phyloP scores from a whole-genome alignment of 2,888 invertebrate species.

The Chloroclystis v-ata region DNA sequence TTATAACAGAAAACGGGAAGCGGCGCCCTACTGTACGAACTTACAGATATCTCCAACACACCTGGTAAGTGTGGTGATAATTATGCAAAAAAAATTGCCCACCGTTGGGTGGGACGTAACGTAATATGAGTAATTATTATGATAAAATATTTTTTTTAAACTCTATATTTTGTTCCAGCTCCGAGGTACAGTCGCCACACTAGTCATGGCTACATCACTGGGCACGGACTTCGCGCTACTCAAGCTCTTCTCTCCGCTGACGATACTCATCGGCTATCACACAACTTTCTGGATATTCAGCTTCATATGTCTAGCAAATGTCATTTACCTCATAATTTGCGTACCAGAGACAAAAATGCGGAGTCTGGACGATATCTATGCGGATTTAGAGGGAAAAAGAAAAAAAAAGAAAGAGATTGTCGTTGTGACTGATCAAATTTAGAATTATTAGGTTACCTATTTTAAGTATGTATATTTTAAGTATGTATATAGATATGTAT shows the following conservation, averaged over 20 bases:
- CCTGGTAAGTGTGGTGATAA: no score
- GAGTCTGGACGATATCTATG: slow-evolving; percentile 93
- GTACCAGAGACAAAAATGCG: slow-evolving; percentile 97
- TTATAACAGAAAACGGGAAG: no score
- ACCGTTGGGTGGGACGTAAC: no score
- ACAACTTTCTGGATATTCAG: slow-evolving; percentile 92
- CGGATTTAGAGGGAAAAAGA: slow-evolving; percentile 81
- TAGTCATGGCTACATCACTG: slow-evolving; percentile 80
- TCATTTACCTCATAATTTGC: slow-evolving; percentile 88
- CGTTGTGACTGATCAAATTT: no score
- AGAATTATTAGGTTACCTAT: no score
- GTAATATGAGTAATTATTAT: not conserved
- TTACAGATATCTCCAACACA: no score
- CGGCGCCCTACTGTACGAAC: no score
- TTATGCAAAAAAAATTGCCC: no score
- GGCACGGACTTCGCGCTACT: slow-evolving; percentile 92
- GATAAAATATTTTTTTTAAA: not conserved
- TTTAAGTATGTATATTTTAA: no score
- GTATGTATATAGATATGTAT: no score
- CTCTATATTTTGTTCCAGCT: slow-evolving; percentile 41
- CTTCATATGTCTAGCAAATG: slow-evolving; percentile 82
- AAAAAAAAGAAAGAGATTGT: slow-evolving; percentile 45
- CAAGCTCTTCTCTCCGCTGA: slow-evolving; percentile 86
- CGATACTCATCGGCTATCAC: slow-evolving; percentile 80
- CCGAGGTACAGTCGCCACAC: slow-evolving; percentile 66